Evolutionary conservation across 2,797 vertebrate species (phyloP), one percentile per base, ranked within the genome.

Genomic region (Naso thynnoides): DNA sequence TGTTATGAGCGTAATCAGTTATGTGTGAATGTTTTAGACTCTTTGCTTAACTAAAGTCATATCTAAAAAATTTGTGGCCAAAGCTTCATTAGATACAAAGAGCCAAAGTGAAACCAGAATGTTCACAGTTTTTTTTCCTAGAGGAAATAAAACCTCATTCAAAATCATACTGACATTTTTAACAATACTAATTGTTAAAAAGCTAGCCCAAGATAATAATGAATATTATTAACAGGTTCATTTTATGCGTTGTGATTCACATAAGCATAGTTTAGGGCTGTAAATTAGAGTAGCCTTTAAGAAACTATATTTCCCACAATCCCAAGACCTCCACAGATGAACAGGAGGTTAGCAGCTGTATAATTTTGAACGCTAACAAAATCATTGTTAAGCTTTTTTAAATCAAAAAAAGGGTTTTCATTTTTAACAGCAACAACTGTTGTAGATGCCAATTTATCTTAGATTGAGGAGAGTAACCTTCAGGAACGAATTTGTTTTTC

Each of bases 391-490:
- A 24, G 18, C 27, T 36, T 41, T 49, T 48, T 18, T 18, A 19
- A 48, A 63, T 15, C 5, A 23, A 2, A 4, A 2, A 4, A 29
- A 45, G 11, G 44, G 23, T 19, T 73, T 62, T 42, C 10, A 33
- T 54, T 54, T 61, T 23, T 24, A 41, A 58, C 15, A 41, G 26
- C 18, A 49, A 16, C 15, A 33, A 8, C 57, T 60, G 68, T 23
- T 48, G 26, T 11, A 59, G 27, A 70, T 39, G n/a, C 27, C 27
- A 1, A 44, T 21, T 38, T 53, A 24, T 49, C 44, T 45, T 36
- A 16, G 29, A 50, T 3, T 18, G 19, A 21, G 21, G n/a, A 74
- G 5, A 41, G 44, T 27, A 31, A 52, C 45, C 36, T 5, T n/a
- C n/a, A 21, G 4, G 16, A 42, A 49, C n/a, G n/a, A n/a, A n/a